Base-by-base conservation (phyloP, 2,797 vertebrate species). In the Ctenopoma multispine region DNA sequence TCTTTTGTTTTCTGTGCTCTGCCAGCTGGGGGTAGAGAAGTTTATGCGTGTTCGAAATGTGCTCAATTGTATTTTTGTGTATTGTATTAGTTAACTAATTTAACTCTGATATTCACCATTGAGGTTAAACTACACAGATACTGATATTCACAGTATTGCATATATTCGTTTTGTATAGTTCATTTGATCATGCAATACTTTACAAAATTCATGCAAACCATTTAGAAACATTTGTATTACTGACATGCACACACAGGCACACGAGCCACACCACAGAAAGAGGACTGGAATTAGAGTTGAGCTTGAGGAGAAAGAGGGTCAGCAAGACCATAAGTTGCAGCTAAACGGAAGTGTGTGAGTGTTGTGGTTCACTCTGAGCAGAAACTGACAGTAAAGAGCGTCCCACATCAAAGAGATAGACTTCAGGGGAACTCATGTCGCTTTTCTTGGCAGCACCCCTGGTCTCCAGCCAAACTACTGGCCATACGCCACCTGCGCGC, bases 351-450 rank as follows among this genome's bases (percentile, higher is more conserved):
- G 69, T 63, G 62, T 40, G 48, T 40, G 51, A 49, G 63, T 5
- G 34, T 15, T 90, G 89, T 3, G 89, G 86, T 91, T 0, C 21
- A 12, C 38, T 59, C 62, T 38, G 74, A 77, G 81, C 64, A 47
- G 65, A 71, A 21, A 48, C 64, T 91, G 85, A 85, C 86, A 77
- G 85, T 83, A 90, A 91, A 85, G 14, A 4, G 3, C 6, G 15
- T 48, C 54, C 88, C 83, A 90, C 85, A 88, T 92, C 73, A 90
- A 87, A 92, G 84, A 61, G 8, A 40, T 1, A 8, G 63, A 78
- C 75, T 89, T 88, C 80, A 78, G 58, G 80, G 64, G 78, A 91
- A 89, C 55, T 87, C 50, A 9, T 29, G 61, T 74, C 8, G 0
- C 69, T 57, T 71, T 86, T 89, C 86, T 86, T 73, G 51, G 55